Conservation (phyloP, 1,140 invertebrate genomes). For the Drosophila serrata region DNA sequence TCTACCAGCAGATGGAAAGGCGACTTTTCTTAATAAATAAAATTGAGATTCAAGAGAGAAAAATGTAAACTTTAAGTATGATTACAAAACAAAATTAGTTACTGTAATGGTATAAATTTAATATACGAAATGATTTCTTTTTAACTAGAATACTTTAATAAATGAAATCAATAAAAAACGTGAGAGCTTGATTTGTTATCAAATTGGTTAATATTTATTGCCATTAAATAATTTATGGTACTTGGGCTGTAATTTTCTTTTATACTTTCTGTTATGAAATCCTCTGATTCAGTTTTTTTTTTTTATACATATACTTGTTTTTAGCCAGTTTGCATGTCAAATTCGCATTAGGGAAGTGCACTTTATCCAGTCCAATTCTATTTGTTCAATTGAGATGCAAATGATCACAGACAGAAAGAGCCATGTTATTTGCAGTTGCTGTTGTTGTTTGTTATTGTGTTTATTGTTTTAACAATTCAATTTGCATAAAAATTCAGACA, state of each 20-base stretch:
- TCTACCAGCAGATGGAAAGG: slow-evolving; percentile 10
- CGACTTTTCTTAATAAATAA: slow-evolving; percentile 27
- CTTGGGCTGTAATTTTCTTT: not conserved
- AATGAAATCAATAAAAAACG: slow-evolving; percentile 20
- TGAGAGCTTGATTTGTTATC: not conserved
- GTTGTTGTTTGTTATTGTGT: slow-evolving; percentile 45
- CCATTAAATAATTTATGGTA: not conserved
- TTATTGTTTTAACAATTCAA: slow-evolving; percentile 72
- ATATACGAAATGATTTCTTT: not conserved
- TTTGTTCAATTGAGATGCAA: slow-evolving; percentile 69
- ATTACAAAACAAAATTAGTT: not conserved
- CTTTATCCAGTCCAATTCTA: slow-evolving; percentile 33
- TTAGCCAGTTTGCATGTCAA: slow-evolving; percentile 43
- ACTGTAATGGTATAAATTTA: not conserved
- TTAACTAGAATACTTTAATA: slow-evolving; percentile 1
- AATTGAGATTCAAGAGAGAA: slow-evolving; percentile 5
- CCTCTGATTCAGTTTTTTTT: not conserved
- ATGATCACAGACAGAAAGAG: slow-evolving; percentile 43
- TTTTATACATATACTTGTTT: not conserved
- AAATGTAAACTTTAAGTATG: slow-evolving; percentile 19
- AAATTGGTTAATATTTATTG: not conserved
- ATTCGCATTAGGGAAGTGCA: slow-evolving; percentile 71
- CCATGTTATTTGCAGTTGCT: slow-evolving; percentile 40
- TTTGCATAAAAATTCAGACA: slow-evolving; percentile 52
- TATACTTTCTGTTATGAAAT: slow-evolving; percentile 8